Evolutionary conservation across 2,888 invertebrate species (phyloP).

Genomic region (Stegophylla sp.): DNA sequence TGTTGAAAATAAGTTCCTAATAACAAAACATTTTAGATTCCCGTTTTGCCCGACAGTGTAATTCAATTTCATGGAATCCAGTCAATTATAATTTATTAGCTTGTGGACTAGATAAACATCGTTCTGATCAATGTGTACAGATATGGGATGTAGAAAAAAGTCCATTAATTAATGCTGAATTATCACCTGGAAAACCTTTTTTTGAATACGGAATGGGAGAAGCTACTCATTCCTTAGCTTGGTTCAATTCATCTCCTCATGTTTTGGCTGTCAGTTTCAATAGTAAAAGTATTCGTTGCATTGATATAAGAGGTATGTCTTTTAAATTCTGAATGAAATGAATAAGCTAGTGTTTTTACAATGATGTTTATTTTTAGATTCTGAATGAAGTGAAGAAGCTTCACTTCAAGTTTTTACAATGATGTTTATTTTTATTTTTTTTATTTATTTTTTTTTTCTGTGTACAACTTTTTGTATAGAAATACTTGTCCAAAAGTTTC

Average conservation of each 20-base stretch:
- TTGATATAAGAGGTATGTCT: conserved; percentile 85
- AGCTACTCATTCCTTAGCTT: conserved; percentile 82
- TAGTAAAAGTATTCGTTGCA: conserved; percentile 84
- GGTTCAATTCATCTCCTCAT: conserved; percentile 78
- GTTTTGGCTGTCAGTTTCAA: conserved; percentile 89
- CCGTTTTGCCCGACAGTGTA: conserved; percentile 83
- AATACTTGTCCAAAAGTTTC: too few relatives aligned
- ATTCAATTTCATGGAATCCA: conserved; percentile 87
- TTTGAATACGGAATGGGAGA: conserved; percentile 84
- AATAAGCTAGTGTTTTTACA: too few relatives aligned
- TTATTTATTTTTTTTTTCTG: too few relatives aligned
- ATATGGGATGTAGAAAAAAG: conserved; percentile 83
- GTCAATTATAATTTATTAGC: conserved; percentile 81
- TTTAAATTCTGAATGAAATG: too few relatives aligned
- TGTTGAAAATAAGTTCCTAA: background rate
- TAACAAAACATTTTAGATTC: conserved; percentile 70
- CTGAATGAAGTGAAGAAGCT: too few relatives aligned
- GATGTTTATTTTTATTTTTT: too few relatives aligned
- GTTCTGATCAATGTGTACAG: conserved; percentile 85
- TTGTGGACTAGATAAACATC: conserved; percentile 86
- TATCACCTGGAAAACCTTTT: conserved; percentile 68
- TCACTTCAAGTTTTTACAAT: too few relatives aligned
- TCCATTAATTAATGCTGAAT: conserved; percentile 62
- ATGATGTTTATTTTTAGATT: too few relatives aligned
- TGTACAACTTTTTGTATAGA: too few relatives aligned